phyloP scores from a whole-genome alignment of 2,113 vertebrate species.

The Otus sunia region DNA sequence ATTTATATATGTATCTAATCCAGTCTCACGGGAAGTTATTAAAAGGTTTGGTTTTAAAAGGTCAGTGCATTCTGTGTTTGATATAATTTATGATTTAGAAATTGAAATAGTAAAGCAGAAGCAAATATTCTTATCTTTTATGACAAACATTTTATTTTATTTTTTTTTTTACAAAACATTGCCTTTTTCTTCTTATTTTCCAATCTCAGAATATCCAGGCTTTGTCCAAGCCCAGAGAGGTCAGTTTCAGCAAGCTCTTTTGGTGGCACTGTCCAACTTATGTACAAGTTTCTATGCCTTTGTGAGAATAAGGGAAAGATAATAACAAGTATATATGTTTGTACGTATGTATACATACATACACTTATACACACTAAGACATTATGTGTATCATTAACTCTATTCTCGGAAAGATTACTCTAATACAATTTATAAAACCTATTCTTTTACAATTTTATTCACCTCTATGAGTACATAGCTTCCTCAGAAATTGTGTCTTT shows the following conservation, averaged over 20 bases:
- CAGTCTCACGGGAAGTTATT: neutral
- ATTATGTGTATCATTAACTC: neutral
- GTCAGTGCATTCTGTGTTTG: neutral
- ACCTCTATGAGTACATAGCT: neutral
- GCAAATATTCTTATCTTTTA: neutral
- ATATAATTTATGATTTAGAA: neutral
- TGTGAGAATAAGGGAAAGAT: neutral
- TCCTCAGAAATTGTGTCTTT: neutral
- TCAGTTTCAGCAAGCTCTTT: neutral
- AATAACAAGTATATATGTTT: neutral
- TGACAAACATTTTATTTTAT: fast-evolving
- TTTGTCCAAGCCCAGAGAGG: neutral
- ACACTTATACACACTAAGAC: neutral
- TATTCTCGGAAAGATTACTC: neutral
- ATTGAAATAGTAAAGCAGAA: neutral
- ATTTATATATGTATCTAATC: neutral
- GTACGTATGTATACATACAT: neutral
- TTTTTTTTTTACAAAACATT: neutral
- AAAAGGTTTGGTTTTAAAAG: slow-evolving; percentile 34
- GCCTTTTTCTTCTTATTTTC: neutral
- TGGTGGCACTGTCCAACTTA: neutral
- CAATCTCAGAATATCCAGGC: neutral
- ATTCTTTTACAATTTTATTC: neutral
- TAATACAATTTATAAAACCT: neutral
- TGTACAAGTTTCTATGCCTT: neutral